Conservation (phyloP, 2,113 vertebrate species). For the Notarius quadriscutis region DNA sequence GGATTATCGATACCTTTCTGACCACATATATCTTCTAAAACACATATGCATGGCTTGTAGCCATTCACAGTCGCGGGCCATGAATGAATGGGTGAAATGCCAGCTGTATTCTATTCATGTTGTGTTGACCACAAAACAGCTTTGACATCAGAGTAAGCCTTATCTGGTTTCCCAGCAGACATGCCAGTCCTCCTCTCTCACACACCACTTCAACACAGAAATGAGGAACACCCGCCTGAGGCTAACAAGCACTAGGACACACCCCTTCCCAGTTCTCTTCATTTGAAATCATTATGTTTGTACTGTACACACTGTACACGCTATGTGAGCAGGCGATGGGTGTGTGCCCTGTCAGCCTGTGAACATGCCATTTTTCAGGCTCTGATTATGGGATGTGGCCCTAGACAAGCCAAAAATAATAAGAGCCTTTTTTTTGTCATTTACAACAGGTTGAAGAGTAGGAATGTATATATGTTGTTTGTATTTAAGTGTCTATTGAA, state of each 20-base stretch:
- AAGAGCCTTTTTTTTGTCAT: neutral
- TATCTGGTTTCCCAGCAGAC: constrained; percentile 43
- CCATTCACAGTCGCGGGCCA: neutral
- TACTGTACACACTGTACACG: neutral
- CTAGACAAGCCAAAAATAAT: neutral
- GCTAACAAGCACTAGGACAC: neutral
- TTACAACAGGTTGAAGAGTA: neutral
- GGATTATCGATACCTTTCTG: neutral
- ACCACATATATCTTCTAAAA: neutral
- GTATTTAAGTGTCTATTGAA: neutral
- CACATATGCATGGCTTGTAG: neutral
- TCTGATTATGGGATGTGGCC: neutral
- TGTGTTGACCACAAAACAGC: constrained; percentile 34
- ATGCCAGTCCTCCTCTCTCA: neutral
- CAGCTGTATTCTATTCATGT: constrained; percentile 31
- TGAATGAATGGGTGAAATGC: neutral
- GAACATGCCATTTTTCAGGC: neutral
- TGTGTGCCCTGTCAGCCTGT: neutral
- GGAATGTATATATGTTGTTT: neutral
- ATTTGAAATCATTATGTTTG: neutral
- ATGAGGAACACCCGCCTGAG: neutral
- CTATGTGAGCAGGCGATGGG: neutral
- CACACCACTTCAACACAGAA: constrained; percentile 5
- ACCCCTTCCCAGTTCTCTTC: neutral
- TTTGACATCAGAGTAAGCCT: constrained; percentile 33